Percentiles rank a stretch among this genome's conserved stretches.
These are phyloP conservation scores for Rachycentron canadum DNA, from an alignment of 2,797 vertebrate species.

Conservation along the genomic window DNA sequence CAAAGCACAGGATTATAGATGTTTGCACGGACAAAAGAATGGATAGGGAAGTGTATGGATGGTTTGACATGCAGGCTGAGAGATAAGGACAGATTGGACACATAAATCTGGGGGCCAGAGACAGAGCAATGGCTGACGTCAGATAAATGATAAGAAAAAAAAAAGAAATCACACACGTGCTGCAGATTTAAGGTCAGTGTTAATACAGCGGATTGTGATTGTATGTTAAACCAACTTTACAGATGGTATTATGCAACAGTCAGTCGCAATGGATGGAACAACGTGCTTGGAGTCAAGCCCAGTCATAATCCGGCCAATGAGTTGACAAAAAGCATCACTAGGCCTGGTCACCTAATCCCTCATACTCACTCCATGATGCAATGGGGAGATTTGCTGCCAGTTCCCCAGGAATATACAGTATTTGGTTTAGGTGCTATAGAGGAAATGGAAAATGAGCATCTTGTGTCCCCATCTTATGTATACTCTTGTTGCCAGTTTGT, in stretches of 20 bases:
- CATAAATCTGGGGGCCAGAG: slow-evolving; percentile 1
- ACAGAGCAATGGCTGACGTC: slow-evolving; percentile 6
- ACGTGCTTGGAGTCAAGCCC: slow-evolving; percentile 28
- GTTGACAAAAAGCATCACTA: slow-evolving; percentile 37
- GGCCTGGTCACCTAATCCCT: slow-evolving; percentile 43
- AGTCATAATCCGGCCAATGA: slow-evolving; percentile 49
- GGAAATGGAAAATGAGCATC: neutral
- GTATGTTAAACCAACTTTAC: slow-evolving; percentile 39
- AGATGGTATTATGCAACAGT: slow-evolving; percentile 53
- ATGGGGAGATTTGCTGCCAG: neutral
- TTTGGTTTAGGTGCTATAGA: neutral
- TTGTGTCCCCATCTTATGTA: neutral
- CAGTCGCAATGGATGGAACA: slow-evolving; percentile 49
- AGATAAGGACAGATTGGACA: slow-evolving; percentile 42
- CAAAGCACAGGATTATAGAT: slow-evolving; percentile 56
- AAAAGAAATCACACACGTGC: neutral
- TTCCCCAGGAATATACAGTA: neutral
- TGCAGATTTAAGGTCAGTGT: slow-evolving; percentile 31
- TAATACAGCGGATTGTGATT: slow-evolving; percentile 37
- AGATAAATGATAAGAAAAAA: neutral
- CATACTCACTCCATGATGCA: slow-evolving; percentile 12
- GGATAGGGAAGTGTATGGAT: slow-evolving; percentile 22
- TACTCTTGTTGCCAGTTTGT: slow-evolving; percentile 8
- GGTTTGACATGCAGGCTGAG: slow-evolving; percentile 19
- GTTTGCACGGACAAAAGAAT: slow-evolving; percentile 32